Percentiles rank a stretch among this genome's conserved stretches.
These are phyloP conservation scores for Hirundichthys speculiger DNA, from an alignment of 2,113 vertebrate species.

Conservation along the genomic window DNA sequence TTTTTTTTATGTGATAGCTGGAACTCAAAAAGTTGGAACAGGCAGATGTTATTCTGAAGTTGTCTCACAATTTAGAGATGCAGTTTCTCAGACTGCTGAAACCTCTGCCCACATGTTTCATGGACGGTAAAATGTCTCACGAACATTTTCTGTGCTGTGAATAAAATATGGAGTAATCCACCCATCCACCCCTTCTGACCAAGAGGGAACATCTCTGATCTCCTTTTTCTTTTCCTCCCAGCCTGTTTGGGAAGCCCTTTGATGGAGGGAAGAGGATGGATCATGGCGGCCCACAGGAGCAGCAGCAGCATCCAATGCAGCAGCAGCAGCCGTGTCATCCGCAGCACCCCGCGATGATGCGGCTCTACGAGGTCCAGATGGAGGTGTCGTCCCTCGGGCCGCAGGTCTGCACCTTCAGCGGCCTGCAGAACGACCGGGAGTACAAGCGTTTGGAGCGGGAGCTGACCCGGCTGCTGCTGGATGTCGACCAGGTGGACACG, in stretches of 20 bases:
- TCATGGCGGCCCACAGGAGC: slow-evolving; percentile 84
- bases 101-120: too few species aligned
- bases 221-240: slow-evolving; percentile 35
- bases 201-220: neutral
- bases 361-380: slow-evolving; percentile 91
- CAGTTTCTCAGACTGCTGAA: too few species aligned
- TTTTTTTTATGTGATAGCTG: too few species aligned
- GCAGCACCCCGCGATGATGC: slow-evolving; percentile 87
- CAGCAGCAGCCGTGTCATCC: slow-evolving; percentile 61
- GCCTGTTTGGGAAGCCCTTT: slow-evolving; percentile 85
- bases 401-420: slow-evolving; percentile 90
- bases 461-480: slow-evolving; percentile 89
- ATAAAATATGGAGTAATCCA: too few species aligned
- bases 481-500: slow-evolving; percentile 94
- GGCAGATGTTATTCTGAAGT: too few species aligned
- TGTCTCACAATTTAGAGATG: too few species aligned
- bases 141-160: too few species aligned
- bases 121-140: too few species aligned
- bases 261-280: slow-evolving; percentile 89
- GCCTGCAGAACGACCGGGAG: slow-evolving; percentile 87
- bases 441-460: slow-evolving; percentile 91
- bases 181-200: too few species aligned
- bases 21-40: too few species aligned
- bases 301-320: slow-evolving; percentile 59
- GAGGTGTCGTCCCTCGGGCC: slow-evolving; percentile 89